Conservation (phyloP, 2,113 vertebrate species). For the Pelmatolapia mariae region DNA sequence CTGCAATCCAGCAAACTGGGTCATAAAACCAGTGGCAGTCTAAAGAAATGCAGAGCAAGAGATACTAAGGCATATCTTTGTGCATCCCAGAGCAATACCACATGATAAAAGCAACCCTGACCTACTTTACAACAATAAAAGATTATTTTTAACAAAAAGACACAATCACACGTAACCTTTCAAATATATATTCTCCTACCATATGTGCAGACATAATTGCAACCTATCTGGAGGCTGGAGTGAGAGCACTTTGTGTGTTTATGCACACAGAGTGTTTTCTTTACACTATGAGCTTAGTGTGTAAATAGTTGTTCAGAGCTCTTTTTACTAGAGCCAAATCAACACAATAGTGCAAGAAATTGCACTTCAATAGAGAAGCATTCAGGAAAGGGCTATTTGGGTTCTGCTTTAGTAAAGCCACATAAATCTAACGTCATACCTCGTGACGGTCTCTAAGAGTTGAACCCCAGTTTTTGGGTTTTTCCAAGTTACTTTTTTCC, state of each 20-base stretch:
- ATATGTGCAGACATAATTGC: background rate
- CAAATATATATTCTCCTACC: background rate
- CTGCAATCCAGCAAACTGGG: background rate
- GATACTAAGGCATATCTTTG: background rate
- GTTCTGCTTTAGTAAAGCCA: background rate
- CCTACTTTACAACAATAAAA: background rate
- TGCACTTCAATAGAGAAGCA: background rate
- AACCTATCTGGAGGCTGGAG: background rate
- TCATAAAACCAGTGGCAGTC: constrained; percentile 18
- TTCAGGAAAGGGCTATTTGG: background rate
- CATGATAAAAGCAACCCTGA: background rate
- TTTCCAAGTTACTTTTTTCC: background rate
- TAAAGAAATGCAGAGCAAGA: constrained; percentile 6
- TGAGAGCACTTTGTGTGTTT: background rate
- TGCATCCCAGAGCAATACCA: constrained; percentile 38
- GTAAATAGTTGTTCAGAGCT: background rate
- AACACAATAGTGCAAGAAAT: background rate
- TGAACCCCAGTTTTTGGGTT: background rate
- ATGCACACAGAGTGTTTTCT: background rate
- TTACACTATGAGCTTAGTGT: background rate
- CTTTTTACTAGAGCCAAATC: background rate
- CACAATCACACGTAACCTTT: background rate
- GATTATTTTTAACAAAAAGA: background rate
- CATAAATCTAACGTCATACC: background rate
- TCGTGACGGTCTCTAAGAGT: background rate